Base-by-base conservation (phyloP, 1,140 invertebrate genomes). In the Chionoecetes opilio region DNA sequence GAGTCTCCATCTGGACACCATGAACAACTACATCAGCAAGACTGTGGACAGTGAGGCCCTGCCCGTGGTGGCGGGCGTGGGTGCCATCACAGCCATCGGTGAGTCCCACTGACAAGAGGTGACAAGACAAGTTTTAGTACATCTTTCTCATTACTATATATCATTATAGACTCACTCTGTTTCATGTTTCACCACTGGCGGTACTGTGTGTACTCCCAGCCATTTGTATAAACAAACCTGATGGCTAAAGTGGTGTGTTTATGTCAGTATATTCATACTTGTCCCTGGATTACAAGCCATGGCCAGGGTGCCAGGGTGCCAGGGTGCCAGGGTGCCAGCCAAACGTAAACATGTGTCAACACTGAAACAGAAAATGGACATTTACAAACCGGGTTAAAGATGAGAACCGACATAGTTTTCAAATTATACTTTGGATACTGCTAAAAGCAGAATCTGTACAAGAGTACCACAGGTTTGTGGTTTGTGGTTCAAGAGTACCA, bases 1-100 rank as follows among this genome's bases (percentile, higher is more conserved):
- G 17, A 35, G 32, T 17, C 85, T 95, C 9, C 6, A 84, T 6
- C 84, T 95, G 37, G 41, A 82, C 14, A 35, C 63, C 84, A 92
- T 92, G 90, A 95, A 95, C 90, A 53, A 95, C 11, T 95, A 95
- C 90, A 85, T 95, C 84, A 88, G 91, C 38, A 53, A 90, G 31
- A 95, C 90, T 9, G 94, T 92, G 1, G 94, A 92, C 17, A 91
- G 38, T 26, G 94, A 75, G 8, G 75, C 41, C 34, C 46, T 95
- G 46, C 94, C 94, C 29, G 82, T 95, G 82, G 91, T 92, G 38
- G 94, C 94, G n/a, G 94, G 94, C 26, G 94, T 86, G 17, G 41
- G 46, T 34, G 90, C 91, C 35, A 14, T 95, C 8, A 35, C 82
- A 31, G 46, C 91, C 3, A 32, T 95, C 0, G 94, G 94, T 95